Evolutionary conservation across 2,113 vertebrate species (phyloP).

Genomic region (Pterocles gutturalis): DNA sequence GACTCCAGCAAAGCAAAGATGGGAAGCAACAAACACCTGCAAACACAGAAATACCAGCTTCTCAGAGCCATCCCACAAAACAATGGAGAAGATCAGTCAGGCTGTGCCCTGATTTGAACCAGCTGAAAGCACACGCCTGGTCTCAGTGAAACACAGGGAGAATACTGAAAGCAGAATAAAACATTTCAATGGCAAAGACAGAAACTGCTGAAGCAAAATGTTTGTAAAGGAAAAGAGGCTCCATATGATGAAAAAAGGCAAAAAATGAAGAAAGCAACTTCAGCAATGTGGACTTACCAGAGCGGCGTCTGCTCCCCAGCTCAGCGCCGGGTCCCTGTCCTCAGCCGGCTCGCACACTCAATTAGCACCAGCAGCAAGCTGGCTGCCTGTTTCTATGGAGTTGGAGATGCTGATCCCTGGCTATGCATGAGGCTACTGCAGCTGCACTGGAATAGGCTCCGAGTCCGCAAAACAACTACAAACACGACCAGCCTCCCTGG

Average conservation of each 20-base stretch:
- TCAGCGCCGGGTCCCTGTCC: neutral
- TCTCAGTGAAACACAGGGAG: neutral
- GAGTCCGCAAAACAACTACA: neutral
- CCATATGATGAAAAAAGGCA: accelerated
- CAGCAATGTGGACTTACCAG: conserved; percentile 59
- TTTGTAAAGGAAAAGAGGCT: neutral
- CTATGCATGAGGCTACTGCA: conserved; percentile 71
- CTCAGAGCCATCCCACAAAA: neutral
- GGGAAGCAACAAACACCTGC: conserved; percentile 8
- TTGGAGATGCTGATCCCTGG: conserved; percentile 61
- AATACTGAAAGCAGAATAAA: neutral
- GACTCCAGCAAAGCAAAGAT: neutral
- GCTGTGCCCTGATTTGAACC: conserved; percentile 17
- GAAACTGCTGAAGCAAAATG: neutral
- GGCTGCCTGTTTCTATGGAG: conserved; percentile 77
- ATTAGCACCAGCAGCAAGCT: neutral
- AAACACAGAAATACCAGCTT: neutral
- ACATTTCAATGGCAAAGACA: neutral
- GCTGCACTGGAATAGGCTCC: conserved; percentile 53
- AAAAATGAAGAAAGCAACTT: conserved; percentile 41
- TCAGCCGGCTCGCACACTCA: conserved; percentile 12
- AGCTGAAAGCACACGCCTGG: neutral
- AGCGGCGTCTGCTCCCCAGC: neutral
- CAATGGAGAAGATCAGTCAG: neutral
- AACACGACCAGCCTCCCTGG: neutral